Base-by-base conservation (phyloP, 2,888 invertebrate species). In the Nysson spinosus region DNA sequence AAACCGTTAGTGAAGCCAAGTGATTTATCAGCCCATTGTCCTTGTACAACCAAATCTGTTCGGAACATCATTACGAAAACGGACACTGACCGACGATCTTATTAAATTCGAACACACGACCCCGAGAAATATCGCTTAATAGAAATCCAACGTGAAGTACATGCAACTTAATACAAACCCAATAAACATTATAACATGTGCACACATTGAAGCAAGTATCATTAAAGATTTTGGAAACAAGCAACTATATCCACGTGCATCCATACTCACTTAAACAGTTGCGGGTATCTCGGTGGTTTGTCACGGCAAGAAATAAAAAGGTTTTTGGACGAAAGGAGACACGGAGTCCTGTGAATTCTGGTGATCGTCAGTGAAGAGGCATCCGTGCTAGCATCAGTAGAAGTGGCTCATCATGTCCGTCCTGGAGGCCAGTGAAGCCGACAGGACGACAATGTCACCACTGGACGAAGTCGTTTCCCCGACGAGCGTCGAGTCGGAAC, bases 401-500 rank as follows among this genome's bases (percentile, higher is more conserved):
- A 64, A 58, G 50, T 58, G 58, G 51, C 51, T 49, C 58, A 78
- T 50, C 72, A 86, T 85, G 85, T 85, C 86, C 60, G 80, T 81
- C 40, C 67, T 85, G 55, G 83, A 83, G 66, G 35, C 63, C 66
- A 78, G 78, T 55, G 82, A 85, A 51, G 73, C 79, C 54, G 83
- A 83, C 58, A 78, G 83, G 44, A 69, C 79, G 52, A 80, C 81
- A 54, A 85, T 86, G 84, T 87, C 87, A 52, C 87, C 87, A 57
- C 77, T 87, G 56, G 85, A 86, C 64, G 85, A 86, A 44, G 82
- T 84, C 52, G 81, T 84, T 35, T 84, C 85, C 11, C 85, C 86
- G 51, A 76, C 81, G 35, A 87, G 86, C 71, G 84, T 83, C 54
- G 82, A 81, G 46, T 86, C 87, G 24, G 86, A 86, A 71, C 76